A percentile compares a stretch with the other conserved stretches of the same genome.
Evolutionary conservation across 2,797 vertebrate species (phyloP).

Genomic region (Enteromius fasciolatus): DNA sequence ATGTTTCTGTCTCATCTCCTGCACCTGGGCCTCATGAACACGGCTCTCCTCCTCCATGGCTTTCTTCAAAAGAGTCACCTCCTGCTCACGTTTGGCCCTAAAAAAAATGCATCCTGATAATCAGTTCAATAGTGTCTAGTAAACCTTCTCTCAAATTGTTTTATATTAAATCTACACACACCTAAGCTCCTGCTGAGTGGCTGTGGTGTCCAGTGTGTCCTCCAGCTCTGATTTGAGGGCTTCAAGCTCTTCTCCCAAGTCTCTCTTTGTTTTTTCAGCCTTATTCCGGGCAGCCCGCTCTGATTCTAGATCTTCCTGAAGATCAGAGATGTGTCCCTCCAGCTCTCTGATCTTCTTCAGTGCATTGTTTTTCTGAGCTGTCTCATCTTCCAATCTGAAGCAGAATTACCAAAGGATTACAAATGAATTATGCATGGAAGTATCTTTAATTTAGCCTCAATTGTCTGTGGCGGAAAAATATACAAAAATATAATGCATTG

Average conservation of each 20-base stretch:
- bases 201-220: conserved; percentile 94
- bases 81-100: conserved; percentile 93
- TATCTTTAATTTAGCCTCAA: background rate
- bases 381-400: conserved; percentile 89
- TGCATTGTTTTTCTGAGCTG: conserved; percentile 84
- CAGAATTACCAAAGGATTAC: background rate
- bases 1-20: conserved; percentile 95
- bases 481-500: background rate
- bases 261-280: conserved; percentile 89
- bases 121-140: background rate
- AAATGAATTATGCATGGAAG: background rate
- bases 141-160: background rate
- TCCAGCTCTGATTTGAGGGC: conserved; percentile 92
- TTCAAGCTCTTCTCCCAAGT: conserved; percentile 92
- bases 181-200: conserved; percentile 93
- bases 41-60: conserved; percentile 91
- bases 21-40: conserved; percentile 88
- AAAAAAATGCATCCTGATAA: background rate
- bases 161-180: conserved; percentile 3
- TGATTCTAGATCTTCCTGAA: conserved; percentile 92
- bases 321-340: conserved; percentile 88
- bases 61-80: conserved; percentile 89
- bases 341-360: conserved; percentile 92
- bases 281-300: conserved; percentile 87
- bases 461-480: background rate